A percentile compares a stretch with the other conserved stretches of the same genome.
Conservation (phyloP, 2,888 invertebrate genomes). For the Plebejus melissa region DNA sequence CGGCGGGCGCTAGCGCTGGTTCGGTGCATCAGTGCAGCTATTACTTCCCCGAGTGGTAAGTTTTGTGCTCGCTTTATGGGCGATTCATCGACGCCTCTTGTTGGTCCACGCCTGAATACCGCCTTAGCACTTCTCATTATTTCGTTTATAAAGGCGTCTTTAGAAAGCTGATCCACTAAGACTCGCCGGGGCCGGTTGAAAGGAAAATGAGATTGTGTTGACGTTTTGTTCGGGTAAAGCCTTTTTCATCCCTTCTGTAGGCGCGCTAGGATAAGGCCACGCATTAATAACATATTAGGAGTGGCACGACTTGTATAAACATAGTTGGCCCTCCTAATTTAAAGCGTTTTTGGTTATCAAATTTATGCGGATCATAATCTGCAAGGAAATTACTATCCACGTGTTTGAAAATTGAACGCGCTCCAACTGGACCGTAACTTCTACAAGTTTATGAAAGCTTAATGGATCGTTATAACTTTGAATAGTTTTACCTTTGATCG, state of each 20-base stretch:
- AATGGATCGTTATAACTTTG: conserved; percentile 11
- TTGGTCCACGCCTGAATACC: conserved; percentile 71
- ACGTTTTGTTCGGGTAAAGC: conserved; percentile 65
- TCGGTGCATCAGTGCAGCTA: conserved; percentile 37
- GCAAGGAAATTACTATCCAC: not conserved
- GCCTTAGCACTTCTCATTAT: conserved; percentile 76
- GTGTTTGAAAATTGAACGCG: conserved; percentile 1
- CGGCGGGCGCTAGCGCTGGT: conserved; percentile 36
- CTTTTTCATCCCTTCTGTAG: conserved; percentile 56
- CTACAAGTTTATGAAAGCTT: not conserved
- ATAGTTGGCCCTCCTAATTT: not conserved
- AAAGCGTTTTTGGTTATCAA: not conserved
- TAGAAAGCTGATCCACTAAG: conserved; percentile 74
- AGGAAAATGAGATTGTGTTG: conserved; percentile 76
- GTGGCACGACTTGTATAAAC: not conserved
- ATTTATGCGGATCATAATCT: not conserved
- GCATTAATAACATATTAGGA: conserved; percentile 19
- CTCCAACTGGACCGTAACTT: not conserved
- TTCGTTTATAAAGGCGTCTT: conserved; percentile 76
- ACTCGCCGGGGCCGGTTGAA: conserved; percentile 63
- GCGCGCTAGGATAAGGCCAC: conserved; percentile 37
- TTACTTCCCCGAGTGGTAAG: conserved; percentile 61
- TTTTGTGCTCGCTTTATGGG: conserved; percentile 70
- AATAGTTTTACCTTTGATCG: conserved; percentile 16
- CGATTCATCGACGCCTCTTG: conserved; percentile 75